Percentiles rank a stretch among this genome's conserved stretches.
phyloP scores from a whole-genome alignment of 1,140 invertebrate species.

The Coenobita brevimanus region DNA sequence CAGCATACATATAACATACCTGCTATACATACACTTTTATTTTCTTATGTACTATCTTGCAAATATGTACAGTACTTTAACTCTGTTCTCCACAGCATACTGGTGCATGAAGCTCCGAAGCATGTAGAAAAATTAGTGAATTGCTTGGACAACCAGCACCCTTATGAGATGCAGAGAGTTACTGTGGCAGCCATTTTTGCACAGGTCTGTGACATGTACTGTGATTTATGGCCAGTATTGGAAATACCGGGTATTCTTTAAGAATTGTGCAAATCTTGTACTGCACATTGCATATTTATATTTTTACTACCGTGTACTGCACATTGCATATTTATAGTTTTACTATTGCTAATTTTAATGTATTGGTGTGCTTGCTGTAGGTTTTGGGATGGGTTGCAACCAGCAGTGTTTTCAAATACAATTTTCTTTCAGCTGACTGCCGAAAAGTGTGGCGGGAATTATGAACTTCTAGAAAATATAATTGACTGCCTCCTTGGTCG shows the following conservation, averaged over 20 bases:
- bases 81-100: constrained; percentile 27
- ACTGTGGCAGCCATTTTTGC: constrained; percentile 52
- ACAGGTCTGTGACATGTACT: constrained; percentile 33
- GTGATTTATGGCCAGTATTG: no score
- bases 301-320: no score
- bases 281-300: no score
- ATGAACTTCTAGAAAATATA: constrained; percentile 63
- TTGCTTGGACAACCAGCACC: constrained; percentile 37
- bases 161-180: constrained; percentile 58
- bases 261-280: no score
- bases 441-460: constrained; percentile 68
- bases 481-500: constrained; percentile 54
- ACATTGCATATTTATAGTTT: no score
- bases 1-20: no score
- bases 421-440: constrained; percentile 62
- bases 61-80: not conserved
- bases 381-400: no score
- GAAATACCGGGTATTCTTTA: no score
- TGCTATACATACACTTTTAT: no score
- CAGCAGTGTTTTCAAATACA: no score
- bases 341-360: no score
- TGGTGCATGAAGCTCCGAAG: constrained; percentile 55
- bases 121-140: constrained; percentile 44
- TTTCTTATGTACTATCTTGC: not conserved
- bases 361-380: no score